Base-by-base conservation (phyloP, 2,888 invertebrate species). In the Magallana nippona region DNA sequence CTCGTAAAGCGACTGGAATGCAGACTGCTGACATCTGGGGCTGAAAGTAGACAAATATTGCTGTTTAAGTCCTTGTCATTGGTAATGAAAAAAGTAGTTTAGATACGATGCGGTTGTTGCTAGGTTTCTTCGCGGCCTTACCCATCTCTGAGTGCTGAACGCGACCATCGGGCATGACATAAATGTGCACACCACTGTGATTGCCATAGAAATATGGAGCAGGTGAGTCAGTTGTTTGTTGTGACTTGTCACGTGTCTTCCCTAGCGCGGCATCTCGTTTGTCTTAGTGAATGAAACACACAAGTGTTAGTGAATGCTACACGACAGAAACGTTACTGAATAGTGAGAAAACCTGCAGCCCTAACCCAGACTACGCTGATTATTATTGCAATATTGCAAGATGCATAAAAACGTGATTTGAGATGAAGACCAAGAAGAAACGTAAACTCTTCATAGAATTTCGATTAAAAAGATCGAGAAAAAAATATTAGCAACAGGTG, bases 171-270 rank as follows among this genome's bases (percentile, higher is more conserved):
- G 79, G 85, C 62, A 86, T 80, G 17, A 86, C 85, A 78, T 86
- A 86, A 27, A 86, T 86, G 55, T 86, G 85, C 17, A 86, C 82
- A 32, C 85, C 85, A 82, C 84, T 83, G 71, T 80, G 80, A 58
- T 62, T 79, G 58, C 83, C 80, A 22, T 80, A 56, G n/a, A 83
- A 77, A 77, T 44, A 77, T 80, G 80, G 71, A 55, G 83, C 27
- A 22, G 60, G 58, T 19, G 58, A 22, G 11, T 81, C 84, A 55
- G 77, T 81, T 44, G 82, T 82, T 55, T 82, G 82, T 55, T 82
- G 82, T 60, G 78, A 56, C 27, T 78, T 57, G 58, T 82, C 82
- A 71, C 71, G 63, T 15, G 71, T 82, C 44, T 82, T 82, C 19
- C 60, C 44, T 15, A 82, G 55, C 44, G 81, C 62, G 55, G n/a